Base-by-base conservation (phyloP, 2,113 vertebrate genomes). In the Vidua chalybeata region DNA sequence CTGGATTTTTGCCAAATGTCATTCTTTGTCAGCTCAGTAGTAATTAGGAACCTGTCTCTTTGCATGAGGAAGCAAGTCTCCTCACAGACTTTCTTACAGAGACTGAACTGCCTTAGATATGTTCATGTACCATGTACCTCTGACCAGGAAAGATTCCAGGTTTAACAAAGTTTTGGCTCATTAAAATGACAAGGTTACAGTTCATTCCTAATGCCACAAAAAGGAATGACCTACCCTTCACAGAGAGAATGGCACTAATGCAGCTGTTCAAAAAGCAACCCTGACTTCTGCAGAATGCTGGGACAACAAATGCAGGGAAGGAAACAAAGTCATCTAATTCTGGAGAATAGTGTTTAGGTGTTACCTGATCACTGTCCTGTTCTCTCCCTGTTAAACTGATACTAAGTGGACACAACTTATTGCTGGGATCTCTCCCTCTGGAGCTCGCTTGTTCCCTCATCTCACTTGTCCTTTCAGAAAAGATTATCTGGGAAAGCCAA, bases 241-340 rank as follows among this genome's bases (percentile, higher is more conserved):
- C 75, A 58, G 73, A 37, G 62, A 82, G 59, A 90, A 86, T 18
- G 45, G 39, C 22, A 74, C 73, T 63, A 77, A 84, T 12, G 67
- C 46, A 61, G 58, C 85, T 58, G 37, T 39, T 92, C 66, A 93
- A 62, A 97, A 91, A 87, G 69, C 41, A 82, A 76, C 52, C 58
- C 41, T 0, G 9, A 92, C 90, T 80, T 88, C 18, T 75, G 75
- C 0, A 3, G 48, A 56, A 84, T 1, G 37, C 86, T 84, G 80
- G 83, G 66, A 92, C 64, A 81, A 39, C 41, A 64, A 92, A 81
- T 20, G 84, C 21, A 68, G 61, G 73, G n/a, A 37, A 90, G 92
- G 92, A 93, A 94, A 94, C 88, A 94, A 93, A 94, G 85, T 66
- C 83, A 92, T 68, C 77, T 72, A 46, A 86, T 82, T 90, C 66